Evolutionary conservation across 2,888 invertebrate genomes (phyloP).

Genomic region (Schizaphis graminum): DNA sequence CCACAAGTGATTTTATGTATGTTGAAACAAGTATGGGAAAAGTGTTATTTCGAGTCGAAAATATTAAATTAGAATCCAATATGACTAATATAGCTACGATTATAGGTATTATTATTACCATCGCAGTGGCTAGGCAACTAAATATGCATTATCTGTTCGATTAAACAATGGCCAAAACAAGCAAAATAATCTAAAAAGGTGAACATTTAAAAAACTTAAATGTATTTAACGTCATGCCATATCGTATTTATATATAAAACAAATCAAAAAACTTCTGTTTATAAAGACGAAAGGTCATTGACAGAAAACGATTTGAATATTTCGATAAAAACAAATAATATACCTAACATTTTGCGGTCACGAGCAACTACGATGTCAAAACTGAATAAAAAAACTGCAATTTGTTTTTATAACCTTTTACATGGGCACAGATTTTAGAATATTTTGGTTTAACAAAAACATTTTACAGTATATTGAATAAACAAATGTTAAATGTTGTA

Average conservation of each 20-base stretch:
- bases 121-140: neutral
- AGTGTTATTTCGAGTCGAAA: neutral
- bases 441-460: neutral
- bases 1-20: neutral
- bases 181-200: neutral
- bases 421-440: neutral
- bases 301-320: neutral
- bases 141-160: neutral
- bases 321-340: neutral
- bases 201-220: neutral
- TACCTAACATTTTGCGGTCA: neutral
- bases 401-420: neutral
- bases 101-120: neutral
- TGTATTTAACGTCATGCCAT: neutral
- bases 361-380: neutral
- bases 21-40: neutral
- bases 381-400: neutral
- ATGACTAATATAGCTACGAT: neutral
- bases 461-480: neutral
- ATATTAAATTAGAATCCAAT: neutral
- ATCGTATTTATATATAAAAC: neutral
- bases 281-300: neutral
- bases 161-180: neutral
- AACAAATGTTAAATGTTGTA: neutral
- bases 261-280: neutral